A percentile compares a stretch with the other conserved stretches of the same genome.
Evolutionary conservation across 2,888 invertebrate species (phyloP).

Genomic region (Morpho helenor): DNA sequence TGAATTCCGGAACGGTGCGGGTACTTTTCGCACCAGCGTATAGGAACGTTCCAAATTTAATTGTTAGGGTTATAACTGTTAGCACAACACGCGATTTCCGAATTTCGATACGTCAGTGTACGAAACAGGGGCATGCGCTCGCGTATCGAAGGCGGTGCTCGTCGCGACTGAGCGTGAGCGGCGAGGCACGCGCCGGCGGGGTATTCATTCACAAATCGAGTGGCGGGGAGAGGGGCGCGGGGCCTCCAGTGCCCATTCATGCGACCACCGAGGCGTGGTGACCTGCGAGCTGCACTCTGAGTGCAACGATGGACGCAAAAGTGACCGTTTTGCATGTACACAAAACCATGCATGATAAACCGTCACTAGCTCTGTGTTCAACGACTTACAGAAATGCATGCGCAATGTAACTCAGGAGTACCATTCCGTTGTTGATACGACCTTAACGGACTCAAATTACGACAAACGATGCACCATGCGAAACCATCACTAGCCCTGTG

Average conservation of each 20-base stretch:
- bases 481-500: too few relatives aligned
- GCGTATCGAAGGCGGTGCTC: constrained; percentile 61
- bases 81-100: constrained; percentile 49
- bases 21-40: constrained; percentile 1
- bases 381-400: too few relatives aligned
- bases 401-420: neutral
- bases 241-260: constrained; percentile 63
- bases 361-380: too few relatives aligned
- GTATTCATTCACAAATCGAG: constrained; percentile 73
- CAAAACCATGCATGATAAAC: constrained; percentile 28
- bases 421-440: neutral
- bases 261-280: constrained; percentile 43
- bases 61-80: constrained; percentile 35
- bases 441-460: too few relatives aligned
- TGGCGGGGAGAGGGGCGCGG: constrained; percentile 57
- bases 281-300: constrained; percentile 22
- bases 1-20: constrained; percentile 1
- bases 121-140: constrained; percentile 53
- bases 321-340: constrained; percentile 22
- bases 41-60: constrained; percentile 13
- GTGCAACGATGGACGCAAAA: too few relatives aligned
- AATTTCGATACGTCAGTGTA: constrained; percentile 62
- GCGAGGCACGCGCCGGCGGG: constrained; percentile 72
- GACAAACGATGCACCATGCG: too few relatives aligned
- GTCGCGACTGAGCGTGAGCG: constrained; percentile 68